These are phyloP conservation scores for Axis porcinus DNA, from an alignment of 2,113 vertebrate genomes.

Conservation along the genomic window DNA sequence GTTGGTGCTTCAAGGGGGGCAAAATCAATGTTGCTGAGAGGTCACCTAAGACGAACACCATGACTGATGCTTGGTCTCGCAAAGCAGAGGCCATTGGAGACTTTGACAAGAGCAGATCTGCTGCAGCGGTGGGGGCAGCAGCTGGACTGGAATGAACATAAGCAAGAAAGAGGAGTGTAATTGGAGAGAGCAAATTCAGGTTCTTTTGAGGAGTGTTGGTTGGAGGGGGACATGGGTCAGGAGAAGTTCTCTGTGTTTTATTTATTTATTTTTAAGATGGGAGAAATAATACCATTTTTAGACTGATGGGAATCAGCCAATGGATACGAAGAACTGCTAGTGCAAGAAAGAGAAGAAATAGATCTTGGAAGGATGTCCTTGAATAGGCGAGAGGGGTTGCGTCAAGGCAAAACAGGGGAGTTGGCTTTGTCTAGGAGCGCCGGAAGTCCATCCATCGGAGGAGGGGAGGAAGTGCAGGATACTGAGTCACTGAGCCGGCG, in stretches of 20 bases:
- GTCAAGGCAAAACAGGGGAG: neutral
- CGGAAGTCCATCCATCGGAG: rapidly evolving
- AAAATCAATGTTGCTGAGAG: neutral
- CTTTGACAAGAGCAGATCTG: neutral
- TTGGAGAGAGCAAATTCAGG: neutral
- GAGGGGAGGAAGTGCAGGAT: neutral
- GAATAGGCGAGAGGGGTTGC: neutral
- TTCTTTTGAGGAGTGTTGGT: neutral
- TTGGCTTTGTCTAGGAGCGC: neutral
- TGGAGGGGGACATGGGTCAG: neutral
- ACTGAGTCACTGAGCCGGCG: neutral
- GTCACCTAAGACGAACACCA: neutral
- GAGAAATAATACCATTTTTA: neutral
- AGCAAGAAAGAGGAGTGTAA: neutral
- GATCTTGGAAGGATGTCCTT: neutral
- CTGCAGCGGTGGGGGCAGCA: neutral
- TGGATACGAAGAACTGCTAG: neutral
- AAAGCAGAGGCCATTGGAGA: neutral
- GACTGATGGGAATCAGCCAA: neutral
- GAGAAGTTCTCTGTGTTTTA: neutral
- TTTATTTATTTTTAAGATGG: neutral
- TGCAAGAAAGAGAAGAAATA: neutral
- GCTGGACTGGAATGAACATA: neutral
- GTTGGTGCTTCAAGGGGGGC: neutral
- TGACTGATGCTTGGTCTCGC: neutral